Evolutionary conservation across 2,113 vertebrate species (phyloP).

Genomic region (Gymnogyps californianus): DNA sequence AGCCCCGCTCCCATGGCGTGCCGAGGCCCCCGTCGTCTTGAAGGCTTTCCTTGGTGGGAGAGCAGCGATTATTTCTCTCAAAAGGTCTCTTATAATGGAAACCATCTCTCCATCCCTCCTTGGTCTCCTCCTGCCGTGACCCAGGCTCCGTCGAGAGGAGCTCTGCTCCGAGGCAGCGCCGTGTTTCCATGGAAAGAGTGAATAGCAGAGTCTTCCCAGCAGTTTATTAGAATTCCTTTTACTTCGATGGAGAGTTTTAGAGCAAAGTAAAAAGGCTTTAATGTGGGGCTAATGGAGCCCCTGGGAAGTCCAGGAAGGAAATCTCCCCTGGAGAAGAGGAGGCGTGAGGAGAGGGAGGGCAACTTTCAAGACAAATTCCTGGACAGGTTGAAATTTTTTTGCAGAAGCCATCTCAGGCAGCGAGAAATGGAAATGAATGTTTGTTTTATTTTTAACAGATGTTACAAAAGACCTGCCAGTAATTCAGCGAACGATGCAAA

Average conservation of each 20-base stretch:
- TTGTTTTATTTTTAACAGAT: slow-evolving; percentile 72
- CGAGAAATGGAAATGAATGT: slow-evolving; percentile 51
- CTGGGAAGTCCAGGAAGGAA: slow-evolving; percentile 68
- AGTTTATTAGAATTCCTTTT: slow-evolving; percentile 73
- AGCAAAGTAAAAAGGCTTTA: slow-evolving; percentile 67
- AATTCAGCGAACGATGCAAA: slow-evolving; percentile 49
- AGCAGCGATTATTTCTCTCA: slow-evolving; percentile 40
- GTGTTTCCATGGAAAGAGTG: slow-evolving; percentile 70
- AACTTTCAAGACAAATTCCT: slow-evolving; percentile 59
- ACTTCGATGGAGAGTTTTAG: slow-evolving; percentile 56
- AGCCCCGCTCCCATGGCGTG: not conserved
- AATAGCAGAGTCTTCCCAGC: slow-evolving; percentile 61
- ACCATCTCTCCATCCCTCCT: slow-evolving; percentile 53
- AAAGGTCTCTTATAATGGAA: slow-evolving; percentile 56
- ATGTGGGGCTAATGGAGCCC: slow-evolving; percentile 70
- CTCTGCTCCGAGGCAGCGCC: slow-evolving; percentile 36
- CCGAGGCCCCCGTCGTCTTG: not conserved
- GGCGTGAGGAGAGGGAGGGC: slow-evolving; percentile 57
- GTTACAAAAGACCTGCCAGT: slow-evolving; percentile 68
- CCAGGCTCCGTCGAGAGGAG: slow-evolving; percentile 49
- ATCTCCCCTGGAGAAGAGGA: slow-evolving; percentile 68
- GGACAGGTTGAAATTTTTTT: slow-evolving; percentile 66
- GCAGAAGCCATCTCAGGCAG: slow-evolving; percentile 62
- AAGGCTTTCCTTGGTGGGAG: slow-evolving; percentile 33
- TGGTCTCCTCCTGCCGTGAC: slow-evolving; percentile 59